Percentiles rank a stretch among this genome's conserved stretches.
phyloP scores from a whole-genome alignment of 2,888 invertebrate species.

The Pachydiplax longipennis region DNA sequence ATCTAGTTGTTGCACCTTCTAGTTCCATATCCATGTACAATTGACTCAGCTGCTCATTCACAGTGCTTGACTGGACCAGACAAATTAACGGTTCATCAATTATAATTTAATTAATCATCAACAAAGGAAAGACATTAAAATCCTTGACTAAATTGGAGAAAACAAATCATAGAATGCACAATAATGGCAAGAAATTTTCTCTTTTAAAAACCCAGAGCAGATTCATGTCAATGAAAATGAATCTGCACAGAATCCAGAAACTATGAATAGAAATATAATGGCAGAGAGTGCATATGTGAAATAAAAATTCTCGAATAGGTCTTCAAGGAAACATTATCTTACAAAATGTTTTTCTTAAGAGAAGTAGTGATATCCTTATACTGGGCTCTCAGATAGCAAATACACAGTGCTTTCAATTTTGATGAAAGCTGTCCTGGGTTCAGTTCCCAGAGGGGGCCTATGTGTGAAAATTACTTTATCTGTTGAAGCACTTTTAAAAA shows the following conservation, averaged over 20 bases:
- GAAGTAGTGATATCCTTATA: too few species aligned
- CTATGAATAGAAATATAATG: neutral
- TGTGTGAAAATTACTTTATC: too few species aligned
- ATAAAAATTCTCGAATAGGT: neutral
- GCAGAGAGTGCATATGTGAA: neutral
- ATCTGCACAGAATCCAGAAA: too few species aligned
- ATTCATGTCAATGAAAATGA: too few species aligned
- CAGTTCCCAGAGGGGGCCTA: too few species aligned
- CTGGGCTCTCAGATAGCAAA: too few species aligned
- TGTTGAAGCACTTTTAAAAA: too few species aligned
- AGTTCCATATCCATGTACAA: constrained; percentile 73
- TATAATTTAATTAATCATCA: neutral
- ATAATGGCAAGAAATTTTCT: neutral
- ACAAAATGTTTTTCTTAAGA: neutral
- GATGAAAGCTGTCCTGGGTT: too few species aligned
- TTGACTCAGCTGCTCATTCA: constrained; percentile 76
- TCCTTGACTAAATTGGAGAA: too few species aligned
- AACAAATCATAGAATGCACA: constrained; percentile 4
- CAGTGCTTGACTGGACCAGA: constrained; percentile 67
- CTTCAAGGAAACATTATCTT: neutral
- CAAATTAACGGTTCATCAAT: neutral
- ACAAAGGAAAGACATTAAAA: neutral
- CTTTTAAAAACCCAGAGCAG: too few species aligned
- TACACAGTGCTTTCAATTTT: too few species aligned
- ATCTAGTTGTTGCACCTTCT: constrained; percentile 65